A percentile compares a stretch with the other conserved stretches of the same genome.
These are phyloP conservation scores for Jordanella pulchra DNA, from an alignment of 2,797 vertebrate genomes.

Conservation along the genomic window DNA sequence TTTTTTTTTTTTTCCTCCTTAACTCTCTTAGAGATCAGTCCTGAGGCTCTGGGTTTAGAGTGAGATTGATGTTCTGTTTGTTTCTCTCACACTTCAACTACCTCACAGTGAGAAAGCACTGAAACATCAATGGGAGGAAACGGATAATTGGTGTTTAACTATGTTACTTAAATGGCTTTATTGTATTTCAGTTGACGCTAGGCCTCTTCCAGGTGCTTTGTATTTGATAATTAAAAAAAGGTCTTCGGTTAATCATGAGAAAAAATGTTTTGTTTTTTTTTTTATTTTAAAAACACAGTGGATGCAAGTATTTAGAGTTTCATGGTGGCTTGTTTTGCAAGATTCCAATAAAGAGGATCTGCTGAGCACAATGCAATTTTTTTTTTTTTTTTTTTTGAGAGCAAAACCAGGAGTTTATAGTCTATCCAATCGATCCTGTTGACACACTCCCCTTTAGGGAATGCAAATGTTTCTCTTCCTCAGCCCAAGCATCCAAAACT, in stretches of 20 bases:
- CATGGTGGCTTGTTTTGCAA: constrained; percentile 51
- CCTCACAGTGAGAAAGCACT: constrained; percentile 43
- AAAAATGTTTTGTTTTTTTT: background rate
- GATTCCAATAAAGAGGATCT: constrained; percentile 58
- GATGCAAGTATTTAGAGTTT: constrained; percentile 31
- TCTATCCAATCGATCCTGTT: constrained; percentile 76
- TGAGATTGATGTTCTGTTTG: constrained; percentile 70
- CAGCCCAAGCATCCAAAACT: constrained; percentile 70
- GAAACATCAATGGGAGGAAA: constrained; percentile 40
- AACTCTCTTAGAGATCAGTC: constrained; percentile 57
- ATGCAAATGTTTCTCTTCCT: constrained; percentile 77
- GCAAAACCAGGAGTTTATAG: constrained; percentile 56
- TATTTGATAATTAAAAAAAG: constrained; percentile 18
- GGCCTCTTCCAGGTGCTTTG: constrained; percentile 20
- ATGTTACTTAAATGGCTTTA: constrained; percentile 26
- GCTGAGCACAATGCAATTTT: constrained; percentile 64
- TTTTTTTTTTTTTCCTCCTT: background rate
- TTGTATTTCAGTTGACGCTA: constrained; percentile 15
- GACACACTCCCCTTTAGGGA: constrained; percentile 71
- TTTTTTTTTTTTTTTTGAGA: constrained; percentile 41
- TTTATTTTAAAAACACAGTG: constrained; percentile 28
- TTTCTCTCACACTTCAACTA: constrained; percentile 58
- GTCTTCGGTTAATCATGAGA: constrained; percentile 6
- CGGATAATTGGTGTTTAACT: constrained; percentile 51
- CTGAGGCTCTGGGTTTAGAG: constrained; percentile 51